Base-by-base conservation (phyloP, 2,888 invertebrate species). In the Cerceris rybyensis region DNA sequence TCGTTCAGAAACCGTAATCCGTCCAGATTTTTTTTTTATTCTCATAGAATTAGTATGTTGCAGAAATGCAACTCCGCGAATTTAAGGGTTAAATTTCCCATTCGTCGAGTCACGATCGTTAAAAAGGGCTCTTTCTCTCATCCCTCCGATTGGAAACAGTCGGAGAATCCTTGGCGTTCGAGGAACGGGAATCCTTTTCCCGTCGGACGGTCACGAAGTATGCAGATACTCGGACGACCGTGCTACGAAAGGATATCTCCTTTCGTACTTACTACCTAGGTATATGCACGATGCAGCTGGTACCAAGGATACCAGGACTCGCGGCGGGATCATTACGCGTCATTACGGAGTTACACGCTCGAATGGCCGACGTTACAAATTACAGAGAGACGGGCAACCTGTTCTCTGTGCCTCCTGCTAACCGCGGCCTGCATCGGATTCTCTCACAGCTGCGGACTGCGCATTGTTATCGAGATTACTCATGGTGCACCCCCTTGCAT, bases 341-440 rank as follows among this genome's bases (percentile, higher is more conserved):
- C 89, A 91, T 91, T 91, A 91, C 88, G 75, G 85, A 88, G 90
- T 91, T 91, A 90, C 90, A 91, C 88, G 90, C 85, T 90, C 86
- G 88, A 88, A 87, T 90, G 86, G 89, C 81, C 86, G 90, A 89
- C 86, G 87, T 88, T 88, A 90, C 88, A 91, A 91, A 91, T 91
- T 91, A 90, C 88, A 91, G 90, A 90, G 81, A 55, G 78, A 74
- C 82, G 78, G 80, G 75, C 85, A 80, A 82, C 86, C 83, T 83
- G 84, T 81, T 71, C 43, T 55, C 75, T 70, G 52, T 73, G 70
- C 76, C 79, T 73, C 70, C 70, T 76, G 72, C 76, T 77, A 83
- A 83, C 82, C 81, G 81, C 86, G 75, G 75, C 43, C 46, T 39
- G 75, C 66, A 67, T 52, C 59, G 59, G 50, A 28, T 28, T 68